Base-by-base conservation (phyloP, 2,888 invertebrate species). In the Platerodrilus igneus region DNA sequence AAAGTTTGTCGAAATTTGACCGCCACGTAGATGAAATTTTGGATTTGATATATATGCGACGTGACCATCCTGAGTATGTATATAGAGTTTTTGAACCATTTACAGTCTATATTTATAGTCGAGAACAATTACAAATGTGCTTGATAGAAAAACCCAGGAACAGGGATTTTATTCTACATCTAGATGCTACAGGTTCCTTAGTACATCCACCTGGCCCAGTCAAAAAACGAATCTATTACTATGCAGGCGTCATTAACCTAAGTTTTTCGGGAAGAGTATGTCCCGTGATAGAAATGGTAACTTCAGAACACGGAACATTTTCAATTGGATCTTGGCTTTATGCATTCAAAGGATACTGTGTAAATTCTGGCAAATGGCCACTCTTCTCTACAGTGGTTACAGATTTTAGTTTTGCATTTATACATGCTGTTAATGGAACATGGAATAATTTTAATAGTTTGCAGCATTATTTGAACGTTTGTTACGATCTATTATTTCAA, bases 151-250 rank as follows among this genome's bases (percentile, higher is more conserved):
- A 14, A 14, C n/a, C n/a, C n/a, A n/a, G n/a, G n/a, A n/a, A n/a
- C n/a, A n/a, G n/a, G n/a, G 9, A 2, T 3, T 22, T 9, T 2
- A 15, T 14, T 2, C 5, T 32, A 8, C 14, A 32, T 21, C 14
- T 32, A 13, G 31, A 32, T 10, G 31, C 31, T 21, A 32, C 31
- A 2, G 31, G 31, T 15, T 22, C 31, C 7, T 21, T 32, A 11
- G 31, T 32, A 21, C 21, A 22, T 9, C 21, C 21, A 20, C 31
- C 31, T n/a, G 3, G 7, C 4, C 4, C 6, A 2, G 14, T 9
- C 4, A 15, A 8, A 13, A 32, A 32, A 6, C 7, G 31, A 22
- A 10, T 32, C 14, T 32, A 14, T 14, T 32, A 32, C n/a, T 32
- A 32, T 13, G 11, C 21, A 3, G 31, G 31, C n/a, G 31, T 32